Evolutionary conservation across 2,113 vertebrate species (phyloP).

Genomic region (Calypte anna): DNA sequence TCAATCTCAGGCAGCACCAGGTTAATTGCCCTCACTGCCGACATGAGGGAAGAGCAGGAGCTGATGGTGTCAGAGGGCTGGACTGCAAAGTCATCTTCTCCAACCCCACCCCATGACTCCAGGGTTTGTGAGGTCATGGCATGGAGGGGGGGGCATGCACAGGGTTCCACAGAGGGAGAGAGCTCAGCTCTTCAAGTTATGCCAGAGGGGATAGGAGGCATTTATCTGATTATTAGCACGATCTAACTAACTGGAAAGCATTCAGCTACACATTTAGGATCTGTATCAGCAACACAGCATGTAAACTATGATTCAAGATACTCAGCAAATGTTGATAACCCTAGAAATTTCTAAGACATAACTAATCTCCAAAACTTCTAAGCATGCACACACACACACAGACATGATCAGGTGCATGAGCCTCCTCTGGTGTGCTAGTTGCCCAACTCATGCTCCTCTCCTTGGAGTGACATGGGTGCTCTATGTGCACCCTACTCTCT

Average conservation of each 20-base stretch:
- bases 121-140: not conserved
- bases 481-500: accelerated
- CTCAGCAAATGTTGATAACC: not conserved
- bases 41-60: not conserved
- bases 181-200: not conserved
- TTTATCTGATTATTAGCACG: not conserved
- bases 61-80: not conserved
- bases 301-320: not conserved
- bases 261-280: not conserved
- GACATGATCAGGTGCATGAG: accelerated
- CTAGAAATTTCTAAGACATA: not conserved
- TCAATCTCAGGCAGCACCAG: not conserved
- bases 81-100: not conserved
- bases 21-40: not conserved
- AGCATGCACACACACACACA: not conserved
- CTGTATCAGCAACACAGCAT: accelerated
- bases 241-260: not conserved
- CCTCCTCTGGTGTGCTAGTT: not conserved
- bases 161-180: not conserved
- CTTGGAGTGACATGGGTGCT: accelerated
- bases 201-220: not conserved
- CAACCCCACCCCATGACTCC: accelerated
- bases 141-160: too few species aligned
- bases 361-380: not conserved
- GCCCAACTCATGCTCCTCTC: too few species aligned